Conservation (phyloP, 2,113 vertebrate species). For the Lepidothrix coronata region DNA sequence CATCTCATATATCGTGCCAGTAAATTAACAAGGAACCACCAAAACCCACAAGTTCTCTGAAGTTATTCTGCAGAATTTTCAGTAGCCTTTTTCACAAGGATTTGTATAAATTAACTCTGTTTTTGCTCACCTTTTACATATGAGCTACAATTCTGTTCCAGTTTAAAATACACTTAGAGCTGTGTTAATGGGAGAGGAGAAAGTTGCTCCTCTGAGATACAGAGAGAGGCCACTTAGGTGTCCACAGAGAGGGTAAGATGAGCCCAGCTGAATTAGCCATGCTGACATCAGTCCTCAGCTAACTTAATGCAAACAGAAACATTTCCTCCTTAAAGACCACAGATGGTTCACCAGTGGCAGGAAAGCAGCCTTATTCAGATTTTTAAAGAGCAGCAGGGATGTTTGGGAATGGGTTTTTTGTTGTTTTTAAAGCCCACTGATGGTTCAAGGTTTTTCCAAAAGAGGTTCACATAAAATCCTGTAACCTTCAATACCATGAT, state of each 20-base stretch:
- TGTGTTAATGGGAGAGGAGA: constrained; percentile 1
- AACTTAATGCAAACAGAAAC: constrained; percentile 12
- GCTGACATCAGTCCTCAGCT: constrained; percentile 26
- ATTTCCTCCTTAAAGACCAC: not conserved
- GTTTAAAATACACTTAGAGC: not conserved
- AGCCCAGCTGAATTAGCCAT: not conserved
- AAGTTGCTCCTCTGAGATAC: not conserved
- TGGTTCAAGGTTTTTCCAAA: not conserved
- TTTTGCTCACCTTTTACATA: not conserved
- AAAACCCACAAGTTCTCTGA: not conserved
- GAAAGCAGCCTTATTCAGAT: not conserved
- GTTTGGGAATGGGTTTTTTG: not conserved
- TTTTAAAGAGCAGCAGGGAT: not conserved
- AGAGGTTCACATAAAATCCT: not conserved
- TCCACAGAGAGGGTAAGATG: not conserved
- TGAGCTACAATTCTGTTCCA: not conserved
- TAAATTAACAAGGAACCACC: not conserved
- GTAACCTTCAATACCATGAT: not conserved
- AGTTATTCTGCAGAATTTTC: not conserved
- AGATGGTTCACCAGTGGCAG: not conserved
- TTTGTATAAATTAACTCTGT: not conserved
- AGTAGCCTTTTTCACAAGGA: not conserved
- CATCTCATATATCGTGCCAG: not conserved
- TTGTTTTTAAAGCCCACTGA: not conserved
- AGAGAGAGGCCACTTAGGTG: not conserved